Evolutionary conservation across 2,797 vertebrate species (phyloP).

Genomic region (Sparidentex hasta): DNA sequence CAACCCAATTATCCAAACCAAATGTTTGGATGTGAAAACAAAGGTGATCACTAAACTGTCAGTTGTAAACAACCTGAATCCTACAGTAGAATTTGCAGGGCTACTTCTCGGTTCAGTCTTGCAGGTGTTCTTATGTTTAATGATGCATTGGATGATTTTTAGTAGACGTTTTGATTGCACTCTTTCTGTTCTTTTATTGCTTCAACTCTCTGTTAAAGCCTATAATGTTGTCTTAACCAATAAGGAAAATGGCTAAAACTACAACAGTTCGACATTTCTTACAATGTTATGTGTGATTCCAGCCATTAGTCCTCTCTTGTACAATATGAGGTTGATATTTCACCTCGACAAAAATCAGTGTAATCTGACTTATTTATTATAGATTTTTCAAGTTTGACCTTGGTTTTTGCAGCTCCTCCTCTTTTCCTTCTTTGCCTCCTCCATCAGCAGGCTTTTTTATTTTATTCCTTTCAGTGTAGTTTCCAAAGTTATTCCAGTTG

Average conservation of each 20-base stretch:
- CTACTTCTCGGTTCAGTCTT: not conserved
- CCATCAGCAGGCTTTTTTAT: too few relatives aligned
- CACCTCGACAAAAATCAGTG: not conserved
- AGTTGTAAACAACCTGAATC: not conserved
- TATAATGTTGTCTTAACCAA: constrained; percentile 1
- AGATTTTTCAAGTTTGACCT: not conserved
- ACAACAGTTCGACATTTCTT: too few relatives aligned
- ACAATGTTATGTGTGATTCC: not conserved
- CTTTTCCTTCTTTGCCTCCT: too few relatives aligned
- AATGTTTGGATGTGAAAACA: constrained; percentile 19
- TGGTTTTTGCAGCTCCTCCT: too few relatives aligned
- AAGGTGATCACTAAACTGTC: not conserved
- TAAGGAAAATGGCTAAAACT: not conserved
- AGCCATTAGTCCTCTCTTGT: not conserved
- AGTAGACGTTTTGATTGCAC: not conserved
- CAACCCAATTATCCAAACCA: constrained; percentile 18
- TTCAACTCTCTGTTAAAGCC: not conserved
- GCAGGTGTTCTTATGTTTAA: constrained; percentile 7
- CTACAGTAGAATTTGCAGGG: not conserved
- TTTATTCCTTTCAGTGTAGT: too few relatives aligned
- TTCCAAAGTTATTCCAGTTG: too few relatives aligned
- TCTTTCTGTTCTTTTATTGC: constrained; percentile 2
- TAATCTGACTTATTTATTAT: not conserved
- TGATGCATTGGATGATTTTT: constrained; percentile 2
- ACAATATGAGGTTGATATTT: constrained; percentile 1